Base-by-base conservation (phyloP, 2,113 vertebrate genomes). In the Carollia perspicillata region DNA sequence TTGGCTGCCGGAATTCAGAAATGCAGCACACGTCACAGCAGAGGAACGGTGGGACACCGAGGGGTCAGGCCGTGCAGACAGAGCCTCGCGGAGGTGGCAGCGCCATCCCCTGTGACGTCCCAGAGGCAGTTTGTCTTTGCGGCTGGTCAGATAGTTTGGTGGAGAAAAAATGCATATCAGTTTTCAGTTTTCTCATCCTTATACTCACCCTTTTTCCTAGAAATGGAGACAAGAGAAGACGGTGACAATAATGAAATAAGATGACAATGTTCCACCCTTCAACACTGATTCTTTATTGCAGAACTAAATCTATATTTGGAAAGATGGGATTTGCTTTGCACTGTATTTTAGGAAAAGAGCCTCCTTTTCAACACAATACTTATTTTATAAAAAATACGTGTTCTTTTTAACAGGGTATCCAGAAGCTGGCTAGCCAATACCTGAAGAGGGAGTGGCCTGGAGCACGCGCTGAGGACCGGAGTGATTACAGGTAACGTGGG, bases 401-500 rank as follows among this genome's bases (percentile, higher is more conserved):
- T 80, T 77, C 95, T 95, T 95, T 93, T 97, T 85, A 77, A 96
- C 97, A 99, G 99, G 99, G 99, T 97, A 99, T 99, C 94, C 99
- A 99, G 98, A 99, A 99, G 97, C 98, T 99, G 98, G 99, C 99
- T 65, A 99, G 99, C 98, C 99, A 99, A 55, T 99, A 99, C 98
- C 98, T 99, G 87, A 99, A 99, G 99, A 99, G 99, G 98, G 99
- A 99, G 97, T 99, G 99, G 99, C 99, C 99, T 92, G 99, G 99
- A 89, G 98, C 99, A 97, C 99, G 99, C 98, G 98, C 99, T 51
- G 99, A 99, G 86, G 99, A 99, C 94, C 99, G 99, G 92, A 99
- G 98, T 91, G 99, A 99, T 98, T 99, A 99, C 97, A 99, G 99
- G 99, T 99, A 98, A 98, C 93, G 92, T 92, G 60, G 35, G 92